A percentile compares a stretch with the other conserved stretches of the same genome.
phyloP scores from a whole-genome alignment of 2,113 vertebrate species.

The Nyctibius bracteatus region DNA sequence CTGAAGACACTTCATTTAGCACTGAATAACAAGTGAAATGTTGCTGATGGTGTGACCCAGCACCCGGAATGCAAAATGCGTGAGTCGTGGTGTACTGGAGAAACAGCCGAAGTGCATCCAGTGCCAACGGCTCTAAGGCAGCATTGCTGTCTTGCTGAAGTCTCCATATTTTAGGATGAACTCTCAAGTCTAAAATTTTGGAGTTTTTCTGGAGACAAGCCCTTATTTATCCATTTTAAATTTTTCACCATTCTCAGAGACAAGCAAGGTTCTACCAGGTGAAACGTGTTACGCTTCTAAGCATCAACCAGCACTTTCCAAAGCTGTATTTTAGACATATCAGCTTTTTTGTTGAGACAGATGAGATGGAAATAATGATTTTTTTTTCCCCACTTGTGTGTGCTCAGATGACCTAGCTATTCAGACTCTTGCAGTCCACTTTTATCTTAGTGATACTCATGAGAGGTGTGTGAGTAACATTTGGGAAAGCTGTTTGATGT shows the following conservation, averaged over 20 bases:
- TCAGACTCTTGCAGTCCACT: background rate
- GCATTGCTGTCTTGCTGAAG: background rate
- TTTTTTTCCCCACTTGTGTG: background rate
- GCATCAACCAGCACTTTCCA: background rate
- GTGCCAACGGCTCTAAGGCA: background rate
- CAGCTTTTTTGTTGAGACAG: background rate
- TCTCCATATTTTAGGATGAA: background rate
- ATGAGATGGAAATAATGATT: background rate
- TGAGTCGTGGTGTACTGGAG: background rate
- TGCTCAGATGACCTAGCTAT: background rate
- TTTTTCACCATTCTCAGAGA: background rate
- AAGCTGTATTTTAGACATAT: background rate
- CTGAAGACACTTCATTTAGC: constrained; percentile 2
- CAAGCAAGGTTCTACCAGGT: background rate
- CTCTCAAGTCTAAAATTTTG: background rate
- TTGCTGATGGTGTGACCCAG: background rate
- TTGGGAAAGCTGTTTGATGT: constrained; percentile 12
- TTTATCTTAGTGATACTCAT: background rate
- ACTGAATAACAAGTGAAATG: background rate
- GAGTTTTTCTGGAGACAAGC: background rate
- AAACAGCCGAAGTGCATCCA: background rate
- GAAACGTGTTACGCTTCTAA: background rate
- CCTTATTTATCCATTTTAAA: background rate
- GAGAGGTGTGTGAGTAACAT: background rate
- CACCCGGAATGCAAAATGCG: background rate